phyloP scores from a whole-genome alignment of 1,140 invertebrate species.

The Gryllus bimaculatus region DNA sequence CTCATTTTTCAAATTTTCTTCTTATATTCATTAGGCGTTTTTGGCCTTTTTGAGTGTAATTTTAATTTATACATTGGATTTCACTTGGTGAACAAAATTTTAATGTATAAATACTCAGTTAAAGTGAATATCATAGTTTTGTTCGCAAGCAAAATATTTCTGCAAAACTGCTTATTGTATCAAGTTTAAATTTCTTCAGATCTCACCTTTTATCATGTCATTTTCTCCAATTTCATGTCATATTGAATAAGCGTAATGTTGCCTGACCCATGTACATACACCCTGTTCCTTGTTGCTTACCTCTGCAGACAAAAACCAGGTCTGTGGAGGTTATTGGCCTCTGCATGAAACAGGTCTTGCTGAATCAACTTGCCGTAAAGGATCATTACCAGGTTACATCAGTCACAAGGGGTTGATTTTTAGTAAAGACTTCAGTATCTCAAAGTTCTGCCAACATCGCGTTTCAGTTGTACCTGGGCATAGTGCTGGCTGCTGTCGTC shows the following conservation, averaged over 20 bases:
- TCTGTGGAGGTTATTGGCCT: background rate
- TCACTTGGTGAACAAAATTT: no score
- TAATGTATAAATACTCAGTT: no score
- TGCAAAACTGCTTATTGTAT: no score
- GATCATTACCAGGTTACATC: background rate
- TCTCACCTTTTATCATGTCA: no score
- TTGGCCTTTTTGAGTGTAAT: background rate
- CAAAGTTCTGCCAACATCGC: background rate
- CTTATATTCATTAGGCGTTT: background rate
- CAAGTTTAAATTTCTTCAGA: no score
- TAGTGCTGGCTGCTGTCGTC: conserved; percentile 89
- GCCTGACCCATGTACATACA: background rate
- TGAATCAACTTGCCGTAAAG: background rate
- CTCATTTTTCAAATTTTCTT: background rate
- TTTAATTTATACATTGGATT: no score
- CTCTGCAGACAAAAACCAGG: background rate
- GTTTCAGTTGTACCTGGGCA: conserved; percentile 75
- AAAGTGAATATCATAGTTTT: no score
- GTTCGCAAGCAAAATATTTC: no score
- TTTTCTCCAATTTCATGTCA: no score
- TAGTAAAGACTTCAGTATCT: background rate
- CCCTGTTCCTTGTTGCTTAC: background rate
- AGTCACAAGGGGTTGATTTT: background rate
- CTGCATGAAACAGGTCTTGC: background rate
- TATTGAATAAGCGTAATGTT: no score